Evolutionary conservation across 1,140 invertebrate species (phyloP).

Genomic region (Physella acuta): DNA sequence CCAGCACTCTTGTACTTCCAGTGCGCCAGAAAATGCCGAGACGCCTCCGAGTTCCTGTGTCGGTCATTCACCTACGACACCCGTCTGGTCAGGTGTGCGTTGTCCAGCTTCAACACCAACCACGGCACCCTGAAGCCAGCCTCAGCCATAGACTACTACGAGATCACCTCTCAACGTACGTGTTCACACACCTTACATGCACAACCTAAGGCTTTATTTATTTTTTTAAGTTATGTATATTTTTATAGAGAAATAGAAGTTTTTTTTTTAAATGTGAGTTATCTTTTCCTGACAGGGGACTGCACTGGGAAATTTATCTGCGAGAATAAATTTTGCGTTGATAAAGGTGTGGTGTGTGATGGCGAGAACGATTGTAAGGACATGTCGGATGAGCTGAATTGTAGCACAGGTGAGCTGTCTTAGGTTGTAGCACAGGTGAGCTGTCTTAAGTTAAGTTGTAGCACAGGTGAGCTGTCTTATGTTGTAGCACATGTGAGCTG

Average conservation of each 20-base stretch:
- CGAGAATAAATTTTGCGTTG: slow-evolving; percentile 29
- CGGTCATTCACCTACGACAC: slow-evolving; percentile 32
- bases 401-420: slow-evolving; percentile 21
- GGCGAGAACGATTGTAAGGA: slow-evolving; percentile 34
- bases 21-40: slow-evolving; percentile 38
- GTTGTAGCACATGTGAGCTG: too few relatives aligned
- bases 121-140: neutral
- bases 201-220: too few relatives aligned
- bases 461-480: too few relatives aligned
- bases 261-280: too few relatives aligned
- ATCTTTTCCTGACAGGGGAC: slow-evolving; percentile 17
- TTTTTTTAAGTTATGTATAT: too few relatives aligned
- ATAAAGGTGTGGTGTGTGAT: slow-evolving; percentile 19
- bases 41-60: slow-evolving; percentile 32
- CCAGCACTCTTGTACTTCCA: slow-evolving; percentile 26
- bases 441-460: too few relatives aligned
- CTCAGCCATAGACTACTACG: slow-evolving; percentile 14
- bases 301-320: slow-evolving; percentile 31
- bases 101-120: slow-evolving; percentile 23
- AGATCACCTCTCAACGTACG: slow-evolving; percentile 15
- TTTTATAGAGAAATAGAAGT: too few relatives aligned
- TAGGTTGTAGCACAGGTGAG: too few relatives aligned
- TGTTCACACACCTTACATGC: too few relatives aligned
- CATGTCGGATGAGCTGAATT: slow-evolving; percentile 30
- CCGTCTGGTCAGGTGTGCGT: slow-evolving; percentile 26